Percentiles rank a stretch among this genome's conserved stretches.
Conservation (phyloP, 2,888 invertebrate species). For the Chrysopilus asiliformis region DNA sequence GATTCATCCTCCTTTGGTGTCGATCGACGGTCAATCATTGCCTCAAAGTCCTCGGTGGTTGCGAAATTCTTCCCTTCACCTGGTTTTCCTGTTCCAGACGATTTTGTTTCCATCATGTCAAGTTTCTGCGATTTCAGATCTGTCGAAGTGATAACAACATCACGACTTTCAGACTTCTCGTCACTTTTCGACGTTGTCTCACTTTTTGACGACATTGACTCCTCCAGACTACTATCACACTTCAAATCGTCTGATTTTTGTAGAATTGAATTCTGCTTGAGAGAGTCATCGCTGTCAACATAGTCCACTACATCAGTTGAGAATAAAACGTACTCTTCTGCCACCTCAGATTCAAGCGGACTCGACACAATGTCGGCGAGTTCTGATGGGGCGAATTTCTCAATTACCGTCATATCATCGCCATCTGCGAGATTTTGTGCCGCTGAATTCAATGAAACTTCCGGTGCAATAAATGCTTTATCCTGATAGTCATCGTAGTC, state of each 20-base stretch:
- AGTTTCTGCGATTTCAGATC: conserved; percentile 16
- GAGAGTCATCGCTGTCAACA: conserved; percentile 35
- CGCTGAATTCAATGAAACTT: conserved; percentile 44
- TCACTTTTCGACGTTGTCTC: conserved; percentile 17
- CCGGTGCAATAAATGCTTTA: conserved; percentile 42
- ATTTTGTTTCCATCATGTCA: conserved; percentile 6
- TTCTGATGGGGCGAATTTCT: conserved; percentile 39
- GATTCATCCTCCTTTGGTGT: conserved; percentile 31
- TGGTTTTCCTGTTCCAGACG: conserved; percentile 37
- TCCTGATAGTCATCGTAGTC: conserved; percentile 47
- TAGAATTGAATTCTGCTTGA: conserved; percentile 22
- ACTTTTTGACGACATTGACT: no score
- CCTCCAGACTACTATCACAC: conserved; percentile 3
- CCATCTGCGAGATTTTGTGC: conserved; percentile 43
- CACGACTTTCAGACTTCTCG: conserved; percentile 27
- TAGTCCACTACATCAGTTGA: conserved; percentile 47
- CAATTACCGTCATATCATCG: conserved; percentile 44
- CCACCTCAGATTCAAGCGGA: conserved; percentile 43
- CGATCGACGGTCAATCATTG: conserved; percentile 48
- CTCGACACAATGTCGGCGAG: conserved; percentile 47
- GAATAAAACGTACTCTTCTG: conserved; percentile 50
- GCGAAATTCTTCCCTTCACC: conserved; percentile 47
- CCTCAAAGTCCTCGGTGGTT: conserved; percentile 53
- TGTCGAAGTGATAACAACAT: conserved; percentile 28
- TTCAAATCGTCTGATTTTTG: conserved; percentile 4